phyloP scores from a whole-genome alignment of 2,113 vertebrate species.

The Phoenicopterus ruber region DNA sequence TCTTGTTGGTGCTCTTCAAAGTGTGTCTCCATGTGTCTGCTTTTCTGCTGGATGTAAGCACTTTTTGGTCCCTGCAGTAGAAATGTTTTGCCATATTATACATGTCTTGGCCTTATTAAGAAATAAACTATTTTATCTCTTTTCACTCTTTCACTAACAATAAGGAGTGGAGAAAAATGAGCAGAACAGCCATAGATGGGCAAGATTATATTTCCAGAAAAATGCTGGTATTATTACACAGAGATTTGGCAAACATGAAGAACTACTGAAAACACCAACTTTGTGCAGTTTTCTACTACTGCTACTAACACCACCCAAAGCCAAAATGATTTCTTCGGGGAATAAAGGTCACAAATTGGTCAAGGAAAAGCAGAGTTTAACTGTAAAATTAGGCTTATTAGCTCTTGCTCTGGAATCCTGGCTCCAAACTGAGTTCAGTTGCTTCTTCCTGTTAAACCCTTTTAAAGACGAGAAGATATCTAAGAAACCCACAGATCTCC shows the following conservation, averaged over 20 bases:
- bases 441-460: neutral
- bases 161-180: neutral
- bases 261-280: neutral
- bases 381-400: neutral
- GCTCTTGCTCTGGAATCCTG: neutral
- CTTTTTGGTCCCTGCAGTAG: neutral
- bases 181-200: neutral
- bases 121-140: neutral
- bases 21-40: neutral
- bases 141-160: neutral
- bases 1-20: neutral
- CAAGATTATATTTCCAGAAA: neutral
- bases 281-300: neutral
- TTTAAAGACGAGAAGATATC: neutral
- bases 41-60: neutral
- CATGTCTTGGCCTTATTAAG: neutral
- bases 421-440: neutral
- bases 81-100: neutral
- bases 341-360: neutral
- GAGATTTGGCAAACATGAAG: neutral
- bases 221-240: neutral
- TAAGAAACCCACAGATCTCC: neutral
- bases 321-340: neutral
- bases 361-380: neutral
- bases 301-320: neutral